These are phyloP conservation scores for Chiroxiphia lanceolata DNA, from an alignment of 2,797 vertebrate genomes.

Conservation along the genomic window DNA sequence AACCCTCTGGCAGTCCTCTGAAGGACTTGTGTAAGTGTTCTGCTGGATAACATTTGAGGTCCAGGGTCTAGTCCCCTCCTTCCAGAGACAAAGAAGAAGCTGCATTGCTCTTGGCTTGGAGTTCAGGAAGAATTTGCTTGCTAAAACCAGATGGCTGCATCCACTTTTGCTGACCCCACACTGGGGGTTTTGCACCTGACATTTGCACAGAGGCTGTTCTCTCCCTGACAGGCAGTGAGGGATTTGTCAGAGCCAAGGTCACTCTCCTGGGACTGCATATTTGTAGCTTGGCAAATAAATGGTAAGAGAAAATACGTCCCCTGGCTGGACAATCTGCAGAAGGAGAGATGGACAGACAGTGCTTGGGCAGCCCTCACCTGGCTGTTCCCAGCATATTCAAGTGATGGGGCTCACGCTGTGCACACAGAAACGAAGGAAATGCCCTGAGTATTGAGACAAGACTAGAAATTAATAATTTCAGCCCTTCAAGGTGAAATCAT, in stretches of 20 bases:
- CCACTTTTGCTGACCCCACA: background rate
- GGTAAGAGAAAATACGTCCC: background rate
- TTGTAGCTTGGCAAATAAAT: background rate
- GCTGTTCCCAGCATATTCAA: background rate
- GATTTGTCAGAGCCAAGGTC: background rate
- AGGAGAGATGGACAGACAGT: background rate
- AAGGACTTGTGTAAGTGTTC: background rate
- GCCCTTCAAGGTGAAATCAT: background rate
- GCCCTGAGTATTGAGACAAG: background rate
- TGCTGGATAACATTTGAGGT: background rate
- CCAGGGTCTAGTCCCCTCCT: background rate
- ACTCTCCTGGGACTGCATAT: background rate
- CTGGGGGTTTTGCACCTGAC: background rate
- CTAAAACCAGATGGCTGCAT: background rate
- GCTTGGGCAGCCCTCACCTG: background rate
- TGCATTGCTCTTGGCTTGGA: background rate
- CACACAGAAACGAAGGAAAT: background rate
- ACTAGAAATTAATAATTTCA: background rate
- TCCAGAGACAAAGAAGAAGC: background rate
- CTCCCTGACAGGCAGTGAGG: accelerated
- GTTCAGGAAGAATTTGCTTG: background rate
- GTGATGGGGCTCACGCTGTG: background rate
- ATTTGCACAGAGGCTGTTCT: background rate
- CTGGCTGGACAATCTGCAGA: background rate
- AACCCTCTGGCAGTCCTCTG: background rate